Evolutionary conservation across 2,113 vertebrate species (phyloP).

Genomic region (Dasyprocta punctata): DNA sequence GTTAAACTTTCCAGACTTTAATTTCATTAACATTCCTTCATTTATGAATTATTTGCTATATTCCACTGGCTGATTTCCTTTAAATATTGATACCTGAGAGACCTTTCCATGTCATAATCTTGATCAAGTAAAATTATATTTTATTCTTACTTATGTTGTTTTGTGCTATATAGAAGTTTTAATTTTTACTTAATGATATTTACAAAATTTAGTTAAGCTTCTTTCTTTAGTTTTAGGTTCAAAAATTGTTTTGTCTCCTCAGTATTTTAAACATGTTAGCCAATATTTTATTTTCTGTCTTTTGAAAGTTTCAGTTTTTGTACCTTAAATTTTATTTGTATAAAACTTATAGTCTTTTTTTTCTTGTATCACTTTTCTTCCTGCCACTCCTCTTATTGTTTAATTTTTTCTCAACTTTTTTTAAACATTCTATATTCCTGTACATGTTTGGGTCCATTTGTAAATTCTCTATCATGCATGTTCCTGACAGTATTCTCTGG

Average conservation of each 20-base stretch:
- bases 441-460: neutral
- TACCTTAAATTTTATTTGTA: neutral
- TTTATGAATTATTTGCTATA: neutral
- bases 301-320: slow-evolving; percentile 1
- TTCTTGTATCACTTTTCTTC: neutral
- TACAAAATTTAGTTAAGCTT: neutral
- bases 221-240: neutral
- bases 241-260: neutral
- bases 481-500: neutral
- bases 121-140: neutral
- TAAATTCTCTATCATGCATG: neutral
- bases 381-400: neutral
- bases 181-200: neutral
- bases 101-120: neutral
- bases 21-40: neutral
- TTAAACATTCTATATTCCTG: neutral
- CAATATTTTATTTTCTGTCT: neutral
- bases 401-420: slow-evolving; percentile 6
- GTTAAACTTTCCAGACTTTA: neutral
- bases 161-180: neutral
- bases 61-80: neutral
- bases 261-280: neutral
- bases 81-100: neutral
- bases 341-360: neutral
- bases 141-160: neutral